Evolutionary conservation across 2,888 invertebrate species (phyloP).

Genomic region (Tetranychus piercei): DNA sequence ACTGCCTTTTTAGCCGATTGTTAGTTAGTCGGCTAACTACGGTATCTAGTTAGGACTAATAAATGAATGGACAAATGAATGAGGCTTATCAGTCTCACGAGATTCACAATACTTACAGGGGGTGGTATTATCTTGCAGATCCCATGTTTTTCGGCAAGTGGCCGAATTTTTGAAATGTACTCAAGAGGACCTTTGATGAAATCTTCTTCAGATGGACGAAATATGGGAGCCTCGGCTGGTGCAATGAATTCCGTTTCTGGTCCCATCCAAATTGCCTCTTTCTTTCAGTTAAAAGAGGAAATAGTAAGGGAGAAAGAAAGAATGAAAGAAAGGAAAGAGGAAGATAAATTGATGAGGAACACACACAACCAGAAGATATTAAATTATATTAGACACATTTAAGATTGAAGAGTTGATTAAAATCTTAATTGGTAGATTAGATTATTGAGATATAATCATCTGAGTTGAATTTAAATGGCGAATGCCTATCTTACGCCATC

Average conservation of each 20-base stretch:
- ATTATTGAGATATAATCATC: too few relatives aligned
- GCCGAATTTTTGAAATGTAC: conserved; percentile 89
- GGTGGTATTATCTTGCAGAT: conserved; percentile 98
- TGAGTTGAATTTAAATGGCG: too few relatives aligned
- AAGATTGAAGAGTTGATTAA: too few relatives aligned
- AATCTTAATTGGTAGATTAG: too few relatives aligned
- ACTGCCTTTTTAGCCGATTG: too few relatives aligned
- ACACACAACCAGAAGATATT: too few relatives aligned
- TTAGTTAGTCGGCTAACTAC: too few relatives aligned
- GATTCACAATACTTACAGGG: conserved; percentile 18
- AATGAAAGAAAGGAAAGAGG: conserved; percentile 4
- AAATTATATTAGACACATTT: too few relatives aligned
- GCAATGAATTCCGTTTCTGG: conserved; percentile 16
- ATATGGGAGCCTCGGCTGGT: conserved; percentile 40
- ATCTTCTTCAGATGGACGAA: conserved; percentile 81
- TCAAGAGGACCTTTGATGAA: conserved; percentile 74
- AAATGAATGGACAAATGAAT: too few relatives aligned
- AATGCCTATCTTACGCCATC: too few relatives aligned
- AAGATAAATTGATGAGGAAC: neutral
- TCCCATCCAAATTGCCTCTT: neutral
- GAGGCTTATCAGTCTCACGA: neutral
- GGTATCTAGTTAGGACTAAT: too few relatives aligned
- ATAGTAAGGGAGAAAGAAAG: neutral
- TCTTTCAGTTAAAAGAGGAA: conserved; percentile 2
- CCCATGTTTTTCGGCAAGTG: conserved; percentile 82